Percentiles rank a stretch among this genome's conserved stretches.
Conservation (phyloP, 2,888 invertebrate genomes). For the Amiota communis region DNA sequence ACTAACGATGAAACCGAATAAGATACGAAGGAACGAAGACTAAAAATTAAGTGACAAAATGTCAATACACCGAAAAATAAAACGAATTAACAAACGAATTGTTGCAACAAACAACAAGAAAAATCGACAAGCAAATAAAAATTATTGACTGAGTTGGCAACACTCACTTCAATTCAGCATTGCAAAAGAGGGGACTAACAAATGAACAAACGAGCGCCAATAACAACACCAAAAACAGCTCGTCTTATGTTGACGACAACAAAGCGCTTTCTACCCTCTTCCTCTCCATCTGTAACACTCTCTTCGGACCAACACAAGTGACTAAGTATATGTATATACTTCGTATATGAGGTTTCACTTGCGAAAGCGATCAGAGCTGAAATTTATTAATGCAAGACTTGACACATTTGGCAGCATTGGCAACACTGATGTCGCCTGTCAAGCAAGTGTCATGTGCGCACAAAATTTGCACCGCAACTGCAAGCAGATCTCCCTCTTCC, state of each 20-base stretch:
- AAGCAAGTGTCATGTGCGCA: slow-evolving; percentile 60
- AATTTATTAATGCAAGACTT: slow-evolving; percentile 65
- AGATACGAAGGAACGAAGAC: not conserved
- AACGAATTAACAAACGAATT: slow-evolving; percentile 5
- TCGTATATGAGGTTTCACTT: slow-evolving; percentile 10
- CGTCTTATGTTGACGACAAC: slow-evolving; percentile 21
- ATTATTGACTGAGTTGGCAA: slow-evolving; percentile 29
- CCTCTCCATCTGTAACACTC: not conserved
- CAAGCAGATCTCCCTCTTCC: slow-evolving; percentile 10
- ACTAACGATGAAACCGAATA: not conserved
- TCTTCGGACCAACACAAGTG: not conserved
- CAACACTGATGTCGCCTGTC: slow-evolving; percentile 63
- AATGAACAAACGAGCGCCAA: slow-evolving; percentile 1
- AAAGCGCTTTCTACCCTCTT: not conserved
- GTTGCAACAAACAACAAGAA: not conserved
- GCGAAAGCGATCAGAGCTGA: slow-evolving; percentile 42
- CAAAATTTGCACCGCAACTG: slow-evolving; percentile 57
- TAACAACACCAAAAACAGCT: not conserved
- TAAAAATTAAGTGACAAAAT: slow-evolving; percentile 66
- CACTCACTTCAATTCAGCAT: not conserved
- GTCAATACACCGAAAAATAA: slow-evolving; percentile 52
- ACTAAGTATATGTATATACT: too few species aligned
- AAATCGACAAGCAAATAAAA: slow-evolving; percentile 20
- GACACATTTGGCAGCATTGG: slow-evolving; percentile 64
- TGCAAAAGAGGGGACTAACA: not conserved